Conservation (phyloP, 1,140 invertebrate species). For the Rhopalosiphum padi region DNA sequence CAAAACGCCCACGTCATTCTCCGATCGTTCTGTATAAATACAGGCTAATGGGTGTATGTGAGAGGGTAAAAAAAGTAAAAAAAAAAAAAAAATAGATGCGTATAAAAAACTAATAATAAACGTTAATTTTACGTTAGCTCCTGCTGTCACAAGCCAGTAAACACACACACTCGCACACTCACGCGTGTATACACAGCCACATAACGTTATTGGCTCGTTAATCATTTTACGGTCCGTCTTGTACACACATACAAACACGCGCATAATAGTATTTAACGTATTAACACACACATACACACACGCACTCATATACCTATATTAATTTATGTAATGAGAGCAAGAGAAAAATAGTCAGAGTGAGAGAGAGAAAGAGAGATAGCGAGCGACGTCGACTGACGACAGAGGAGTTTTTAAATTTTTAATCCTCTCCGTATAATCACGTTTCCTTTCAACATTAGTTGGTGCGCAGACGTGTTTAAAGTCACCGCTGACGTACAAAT, state of each 20-base stretch:
- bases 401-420: background rate
- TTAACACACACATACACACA: background rate
- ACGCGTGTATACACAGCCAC: too few relatives aligned
- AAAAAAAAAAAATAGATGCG: background rate
- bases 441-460: background rate
- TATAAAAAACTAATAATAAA: conserved; percentile 45
- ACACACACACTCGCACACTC: background rate
- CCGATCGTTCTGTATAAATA: conserved; percentile 17
- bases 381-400: background rate
- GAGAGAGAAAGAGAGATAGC: background rate
- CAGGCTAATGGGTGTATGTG: background rate
- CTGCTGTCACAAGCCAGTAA: conserved; percentile 26
- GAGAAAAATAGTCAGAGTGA: too few relatives aligned
- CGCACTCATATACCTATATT: background rate
- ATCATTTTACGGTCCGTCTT: conserved; percentile 31
- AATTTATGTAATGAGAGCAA: background rate
- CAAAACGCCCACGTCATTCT: conserved; percentile 48
- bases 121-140: conserved; percentile 38
- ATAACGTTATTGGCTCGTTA: conserved; percentile 28
- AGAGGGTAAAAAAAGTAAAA: background rate
- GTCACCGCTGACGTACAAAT: background rate
- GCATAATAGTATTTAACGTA: background rate
- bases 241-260: background rate
- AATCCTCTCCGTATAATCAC: background rate
- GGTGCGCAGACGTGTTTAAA: background rate